phyloP scores from a whole-genome alignment of 2,888 invertebrate species.

The Gortyna flavago region DNA sequence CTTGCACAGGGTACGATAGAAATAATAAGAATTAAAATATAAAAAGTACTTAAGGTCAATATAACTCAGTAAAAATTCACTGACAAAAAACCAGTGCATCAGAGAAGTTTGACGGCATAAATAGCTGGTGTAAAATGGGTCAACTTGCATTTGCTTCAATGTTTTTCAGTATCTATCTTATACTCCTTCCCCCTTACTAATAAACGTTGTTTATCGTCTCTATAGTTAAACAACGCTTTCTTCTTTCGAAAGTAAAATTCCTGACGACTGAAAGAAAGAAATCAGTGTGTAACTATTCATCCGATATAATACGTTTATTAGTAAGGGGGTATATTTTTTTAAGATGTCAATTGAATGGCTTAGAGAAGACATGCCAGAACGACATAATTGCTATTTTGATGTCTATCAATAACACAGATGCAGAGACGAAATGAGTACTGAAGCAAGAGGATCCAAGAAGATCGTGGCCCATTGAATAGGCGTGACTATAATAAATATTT shows the following conservation, averaged over 20 bases:
- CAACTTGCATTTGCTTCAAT: neutral
- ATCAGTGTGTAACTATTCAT: no score
- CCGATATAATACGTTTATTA: no score
- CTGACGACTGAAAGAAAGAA: no score
- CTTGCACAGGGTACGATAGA: neutral
- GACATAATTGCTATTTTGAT: neutral
- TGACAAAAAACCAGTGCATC: constrained; percentile 1
- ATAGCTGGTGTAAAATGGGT: neutral
- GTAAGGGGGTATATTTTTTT: no score
- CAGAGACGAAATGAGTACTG: no score
- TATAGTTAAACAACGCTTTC: no score
- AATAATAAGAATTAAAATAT: neutral
- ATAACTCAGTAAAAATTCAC: constrained; percentile 1
- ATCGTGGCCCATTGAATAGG: neutral
- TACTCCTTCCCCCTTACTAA: no score
- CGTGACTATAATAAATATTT: neutral
- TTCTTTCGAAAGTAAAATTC: no score
- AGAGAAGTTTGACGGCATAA: constrained; percentile 3
- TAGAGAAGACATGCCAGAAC: neutral
- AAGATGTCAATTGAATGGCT: neutral
- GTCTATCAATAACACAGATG: no score
- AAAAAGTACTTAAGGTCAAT: no score
- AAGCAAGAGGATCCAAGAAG: neutral
- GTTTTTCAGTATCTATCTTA: neutral
- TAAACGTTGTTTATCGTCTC: no score